Evolutionary conservation across 1,140 invertebrate genomes (phyloP), one percentile per base, ranked within the genome.

Genomic region (Megalopta genalis): DNA sequence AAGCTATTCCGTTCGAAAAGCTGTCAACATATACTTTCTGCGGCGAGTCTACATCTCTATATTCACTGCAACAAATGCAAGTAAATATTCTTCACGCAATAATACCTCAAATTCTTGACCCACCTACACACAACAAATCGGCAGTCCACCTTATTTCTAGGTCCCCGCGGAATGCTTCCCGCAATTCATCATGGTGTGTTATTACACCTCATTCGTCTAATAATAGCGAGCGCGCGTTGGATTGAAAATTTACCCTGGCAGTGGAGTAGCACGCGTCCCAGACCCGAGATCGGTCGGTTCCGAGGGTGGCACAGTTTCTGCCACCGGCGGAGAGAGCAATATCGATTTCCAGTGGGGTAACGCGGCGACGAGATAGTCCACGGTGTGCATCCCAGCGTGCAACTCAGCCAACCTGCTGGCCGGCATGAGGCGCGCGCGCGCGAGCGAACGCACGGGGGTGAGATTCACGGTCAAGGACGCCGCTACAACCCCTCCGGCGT

Each of bases 401-500:
- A 2, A 77, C 46, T 49, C 74, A 39, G 60, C 72, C 79, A 59
- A 81, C 73, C 68, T 81, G 66, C 52, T 49, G 42, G 42, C 52
- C 27, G 75, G n/a, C 70, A 54, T 54, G 57, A 21, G 39, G 32
- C 23, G 54, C n/a, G 2, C 25, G 10, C 21, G 52, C 54, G 46
- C 32, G 32, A 1, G 32, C 32, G 32, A 32, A 32, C 32, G 32
- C 49, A 21, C 49, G 18, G 70, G 81, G 81, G 72, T 82, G 81
- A 46, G 66, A 87, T 88, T 89, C 87, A 88, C 85, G 90, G 89
- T 88, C 89, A 90, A 89, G 90, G 88, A 74, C 88, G 80, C 69
- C 62, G 81, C 80, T 76, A 64, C 85, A 82, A 84, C 77, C 83
- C 70, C 80, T 73, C 46, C 60, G n/a, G n/a, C 54, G 16, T 66